Base-by-base conservation (phyloP, 2,797 vertebrate genomes). In the Falco cherrug region DNA sequence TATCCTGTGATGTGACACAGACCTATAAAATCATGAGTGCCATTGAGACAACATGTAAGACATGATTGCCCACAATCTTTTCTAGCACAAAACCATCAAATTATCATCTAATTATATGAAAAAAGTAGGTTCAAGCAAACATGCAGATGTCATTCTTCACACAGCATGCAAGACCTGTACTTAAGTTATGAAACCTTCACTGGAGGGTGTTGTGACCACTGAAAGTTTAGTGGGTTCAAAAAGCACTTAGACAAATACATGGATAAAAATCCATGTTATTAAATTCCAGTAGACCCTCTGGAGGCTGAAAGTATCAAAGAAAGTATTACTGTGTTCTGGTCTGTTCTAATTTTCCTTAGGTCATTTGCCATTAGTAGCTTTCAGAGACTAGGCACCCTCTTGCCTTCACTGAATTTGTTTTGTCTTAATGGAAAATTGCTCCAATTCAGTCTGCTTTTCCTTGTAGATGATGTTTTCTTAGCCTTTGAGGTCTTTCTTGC, bases 371-470 rank as follows among this genome's bases (percentile, higher is more conserved):
- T 70, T 74, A 47, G 26, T 37, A 85, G 47, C 2, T 26, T 25
- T 79, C 8, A 67, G n/a, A 76, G 37, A 22, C 8, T 16, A 15
- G 28, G 19, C 1, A 1, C 5, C 1, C 1, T 29, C 11, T 33
- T 56, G 11, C 11, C 51, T 77, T 21, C 39, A 10, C 13, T 80
- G 53, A 50, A 35, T 88, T 90, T 81, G 13, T 39, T 35, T 83
- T 82, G 6, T 33, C 12, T 63, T 81, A 13, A 29, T 20, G 28
- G 16, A 25, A 43, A 71, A 47, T 48, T 37, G n/a, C 20, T 80
- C 39, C 39, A 78, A 0, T 35, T 57, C 22, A 9, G 14, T 33
- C 12, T 67, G 0, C 1, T 64, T 67, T 67, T 43, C 29, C 43
- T 67, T 53, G 35, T 16, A 56, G 19, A 45, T 70, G 11, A 67